A percentile compares a stretch with the other conserved stretches of the same genome.
Conservation (phyloP, 2,113 vertebrate species). For the Istiophorus platypterus region DNA sequence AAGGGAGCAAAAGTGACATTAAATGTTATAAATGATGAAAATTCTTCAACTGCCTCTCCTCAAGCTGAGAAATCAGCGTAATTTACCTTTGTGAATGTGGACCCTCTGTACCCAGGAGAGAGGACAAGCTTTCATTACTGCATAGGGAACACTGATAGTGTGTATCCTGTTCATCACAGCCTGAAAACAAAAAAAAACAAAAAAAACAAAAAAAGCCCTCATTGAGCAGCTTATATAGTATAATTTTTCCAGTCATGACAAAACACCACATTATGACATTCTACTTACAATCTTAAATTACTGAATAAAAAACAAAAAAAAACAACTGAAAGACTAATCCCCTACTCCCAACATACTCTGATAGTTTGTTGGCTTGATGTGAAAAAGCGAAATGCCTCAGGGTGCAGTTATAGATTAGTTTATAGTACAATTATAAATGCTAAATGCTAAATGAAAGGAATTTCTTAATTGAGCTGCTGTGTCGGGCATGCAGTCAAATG, state of each 20-base stretch:
- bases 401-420: background rate
- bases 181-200: slow-evolving; percentile 83
- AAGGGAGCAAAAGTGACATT: background rate
- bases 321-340: background rate
- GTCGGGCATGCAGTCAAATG: background rate
- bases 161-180: slow-evolving; percentile 98
- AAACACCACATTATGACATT: background rate
- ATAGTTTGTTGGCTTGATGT: background rate
- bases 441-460: background rate
- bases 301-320: background rate
- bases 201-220: slow-evolving; percentile 55
- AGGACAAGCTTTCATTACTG: slow-evolving; percentile 98
- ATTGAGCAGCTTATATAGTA: background rate
- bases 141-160: slow-evolving; percentile 95
- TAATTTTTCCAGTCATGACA: background rate
- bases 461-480: background rate
- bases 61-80: background rate
- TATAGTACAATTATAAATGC: background rate
- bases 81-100: slow-evolving; percentile 93
- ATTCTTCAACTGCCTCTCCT: background rate
- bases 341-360: background rate
- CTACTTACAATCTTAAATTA: background rate
- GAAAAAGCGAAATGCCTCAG: background rate
- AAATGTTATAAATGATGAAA: background rate
- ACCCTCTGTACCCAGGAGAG: slow-evolving; percentile 98